A percentile compares a stretch with the other conserved stretches of the same genome.
Evolutionary conservation across 2,797 vertebrate species (phyloP).

Genomic region (Hozukius guyotensis): DNA sequence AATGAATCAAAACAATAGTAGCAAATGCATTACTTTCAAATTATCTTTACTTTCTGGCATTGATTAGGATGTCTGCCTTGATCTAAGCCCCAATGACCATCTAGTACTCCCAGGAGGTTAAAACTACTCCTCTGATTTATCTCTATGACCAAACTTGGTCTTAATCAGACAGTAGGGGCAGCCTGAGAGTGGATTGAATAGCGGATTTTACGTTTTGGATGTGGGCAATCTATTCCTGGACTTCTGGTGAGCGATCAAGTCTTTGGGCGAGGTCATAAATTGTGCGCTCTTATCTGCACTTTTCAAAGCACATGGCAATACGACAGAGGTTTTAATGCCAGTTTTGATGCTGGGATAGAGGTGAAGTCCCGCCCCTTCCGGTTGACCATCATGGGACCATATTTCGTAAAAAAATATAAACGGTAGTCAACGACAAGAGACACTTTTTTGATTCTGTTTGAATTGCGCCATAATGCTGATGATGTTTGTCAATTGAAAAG

Average conservation of each 20-base stretch:
- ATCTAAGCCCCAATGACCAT: not conserved
- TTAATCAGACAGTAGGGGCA: not conserved
- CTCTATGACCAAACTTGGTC: not conserved
- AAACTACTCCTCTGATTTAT: slow-evolving; percentile 2
- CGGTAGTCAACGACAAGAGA: too few relatives aligned
- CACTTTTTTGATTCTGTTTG: too few relatives aligned
- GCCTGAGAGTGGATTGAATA: not conserved
- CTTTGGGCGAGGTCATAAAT: not conserved
- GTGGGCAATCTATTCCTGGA: slow-evolving; percentile 31
- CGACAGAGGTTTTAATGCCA: not conserved
- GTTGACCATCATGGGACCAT: too few relatives aligned
- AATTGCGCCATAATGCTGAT: too few relatives aligned
- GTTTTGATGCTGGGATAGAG: not conserved
- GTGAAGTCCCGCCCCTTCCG: too few relatives aligned
- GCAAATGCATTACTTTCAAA: not conserved
- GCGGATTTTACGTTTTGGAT: not conserved
- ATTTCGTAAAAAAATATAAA: too few relatives aligned
- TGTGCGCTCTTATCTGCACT: not conserved
- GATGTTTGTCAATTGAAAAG: too few relatives aligned
- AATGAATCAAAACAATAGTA: slow-evolving; percentile 7
- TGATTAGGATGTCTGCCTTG: not conserved
- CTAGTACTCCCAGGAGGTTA: not conserved
- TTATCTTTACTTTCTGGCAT: not conserved
- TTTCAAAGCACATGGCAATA: not conserved
- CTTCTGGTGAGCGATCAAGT: slow-evolving; percentile 6